A percentile compares a stretch with the other conserved stretches of the same genome.
Evolutionary conservation across 1,140 invertebrate genomes (phyloP).

Genomic region (Plodia interpunctella): DNA sequence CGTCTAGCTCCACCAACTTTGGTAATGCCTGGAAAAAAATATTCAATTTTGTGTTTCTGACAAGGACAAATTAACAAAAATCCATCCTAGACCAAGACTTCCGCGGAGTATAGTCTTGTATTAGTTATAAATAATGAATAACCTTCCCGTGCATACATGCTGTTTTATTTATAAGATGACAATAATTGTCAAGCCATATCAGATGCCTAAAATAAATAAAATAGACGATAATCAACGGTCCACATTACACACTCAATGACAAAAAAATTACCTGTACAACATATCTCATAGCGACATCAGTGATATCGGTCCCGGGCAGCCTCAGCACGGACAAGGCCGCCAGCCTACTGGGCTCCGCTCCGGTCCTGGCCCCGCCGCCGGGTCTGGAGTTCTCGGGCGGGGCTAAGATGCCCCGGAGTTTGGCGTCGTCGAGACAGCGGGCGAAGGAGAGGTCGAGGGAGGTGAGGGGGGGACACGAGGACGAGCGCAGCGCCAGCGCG

Average conservation of each 20-base stretch:
- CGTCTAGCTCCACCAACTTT: conserved; percentile 84
- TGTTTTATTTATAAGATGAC: too few species aligned
- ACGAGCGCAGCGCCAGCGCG: conserved; percentile 88
- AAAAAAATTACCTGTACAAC: conserved; percentile 53
- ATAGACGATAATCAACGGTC: too few species aligned
- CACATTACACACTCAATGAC: neutral
- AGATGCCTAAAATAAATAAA: too few species aligned
- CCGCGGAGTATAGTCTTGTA: too few species aligned
- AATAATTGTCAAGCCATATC: neutral
- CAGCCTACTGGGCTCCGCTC: conserved; percentile 89
- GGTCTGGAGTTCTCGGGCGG: conserved; percentile 91
- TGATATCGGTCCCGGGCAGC: conserved; percentile 91
- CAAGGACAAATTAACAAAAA: too few species aligned
- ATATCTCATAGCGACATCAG: conserved; percentile 88
- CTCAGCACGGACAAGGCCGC: conserved; percentile 85
- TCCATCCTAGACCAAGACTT: too few species aligned
- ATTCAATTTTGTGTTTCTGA: too few species aligned
- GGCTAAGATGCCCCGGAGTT: conserved; percentile 88
- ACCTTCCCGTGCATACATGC: too few species aligned
- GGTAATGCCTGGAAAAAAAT: conserved; percentile 84
- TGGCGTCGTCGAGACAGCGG: conserved; percentile 87
- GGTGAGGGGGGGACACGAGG: conserved; percentile 88
- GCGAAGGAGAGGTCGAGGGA: conserved; percentile 84
- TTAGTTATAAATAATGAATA: too few species aligned
- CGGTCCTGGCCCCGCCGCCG: conserved; percentile 89